phyloP scores from a whole-genome alignment of 2,113 vertebrate genomes.

The Oreotragus oreotragus region DNA sequence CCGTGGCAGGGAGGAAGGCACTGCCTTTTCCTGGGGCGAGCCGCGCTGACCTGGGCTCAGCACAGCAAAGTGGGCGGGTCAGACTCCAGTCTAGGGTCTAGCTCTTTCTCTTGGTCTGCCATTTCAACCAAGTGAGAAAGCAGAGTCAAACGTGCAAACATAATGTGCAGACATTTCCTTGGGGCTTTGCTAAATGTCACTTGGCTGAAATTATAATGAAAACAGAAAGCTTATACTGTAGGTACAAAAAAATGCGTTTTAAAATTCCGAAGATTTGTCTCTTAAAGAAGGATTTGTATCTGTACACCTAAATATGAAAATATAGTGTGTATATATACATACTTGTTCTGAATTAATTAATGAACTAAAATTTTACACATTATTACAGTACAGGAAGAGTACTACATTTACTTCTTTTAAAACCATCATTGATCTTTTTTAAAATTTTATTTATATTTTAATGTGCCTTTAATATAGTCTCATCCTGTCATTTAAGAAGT shows the following conservation, averaged over 20 bases:
- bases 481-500: not conserved
- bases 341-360: not conserved
- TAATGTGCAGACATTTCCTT: not conserved
- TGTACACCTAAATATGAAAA: not conserved
- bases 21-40: rapidly evolving
- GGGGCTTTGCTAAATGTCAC: not conserved
- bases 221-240: not conserved
- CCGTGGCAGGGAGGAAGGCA: rapidly evolving
- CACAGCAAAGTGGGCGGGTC: rapidly evolving
- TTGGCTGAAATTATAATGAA: not conserved
- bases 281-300: not conserved
- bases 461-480: not conserved
- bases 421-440: rapidly evolving
- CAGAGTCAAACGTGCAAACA: not conserved
- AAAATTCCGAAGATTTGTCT: not conserved
- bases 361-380: not conserved
- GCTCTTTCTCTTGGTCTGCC: rapidly evolving
- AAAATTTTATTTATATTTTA: not conserved
- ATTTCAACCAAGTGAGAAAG: not conserved
- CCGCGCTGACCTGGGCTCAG: not conserved
- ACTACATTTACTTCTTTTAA: not conserved
- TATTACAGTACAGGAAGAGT: not conserved
- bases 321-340: not conserved
- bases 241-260: not conserved
- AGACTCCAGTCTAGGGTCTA: no score